A percentile compares a stretch with the other conserved stretches of the same genome.
Evolutionary conservation across 30 jellyfish, hydroid and myxozoan genomes (phyloP).

Genomic region (Mastigias papua): DNA sequence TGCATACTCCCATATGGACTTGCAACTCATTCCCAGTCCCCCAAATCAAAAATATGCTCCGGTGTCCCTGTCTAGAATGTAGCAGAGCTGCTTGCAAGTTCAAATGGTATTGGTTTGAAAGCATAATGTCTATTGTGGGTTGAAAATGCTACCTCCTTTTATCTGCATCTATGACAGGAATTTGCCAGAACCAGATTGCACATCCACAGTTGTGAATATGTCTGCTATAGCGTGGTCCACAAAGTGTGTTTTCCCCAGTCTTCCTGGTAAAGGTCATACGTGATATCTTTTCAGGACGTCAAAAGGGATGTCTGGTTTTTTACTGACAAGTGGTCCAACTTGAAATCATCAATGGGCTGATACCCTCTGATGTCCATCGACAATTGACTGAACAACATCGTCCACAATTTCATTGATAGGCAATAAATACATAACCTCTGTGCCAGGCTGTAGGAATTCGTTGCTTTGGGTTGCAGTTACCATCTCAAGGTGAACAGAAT

Average conservation of each 20-base stretch:
- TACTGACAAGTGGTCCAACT: conserved; percentile 33
- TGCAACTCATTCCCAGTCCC: too few relatives aligned
- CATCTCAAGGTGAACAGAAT: conserved; percentile 64
- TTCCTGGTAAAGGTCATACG: conserved; percentile 46
- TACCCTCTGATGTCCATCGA: conserved; percentile 40
- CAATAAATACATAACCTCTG: conserved; percentile 61
- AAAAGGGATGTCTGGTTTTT: conserved; percentile 58
- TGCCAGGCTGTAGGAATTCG: conserved; percentile 71
- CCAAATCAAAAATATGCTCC: too few relatives aligned
- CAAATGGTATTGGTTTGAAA: conserved; percentile 34
- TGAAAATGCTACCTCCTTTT: too few relatives aligned
- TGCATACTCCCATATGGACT: too few relatives aligned
- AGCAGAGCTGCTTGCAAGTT: conserved; percentile 44
- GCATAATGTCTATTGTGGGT: too few relatives aligned
- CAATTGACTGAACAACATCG: conserved; percentile 15
- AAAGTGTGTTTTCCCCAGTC: conserved; percentile 56
- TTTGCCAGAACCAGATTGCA: conserved; percentile 56
- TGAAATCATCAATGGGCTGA: conserved; percentile 47
- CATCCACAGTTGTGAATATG: conserved; percentile 39
- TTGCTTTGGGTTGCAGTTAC: conserved; percentile 59
- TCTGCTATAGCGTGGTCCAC: conserved; percentile 39
- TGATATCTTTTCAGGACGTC: conserved; percentile 42
- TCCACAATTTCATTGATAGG: conserved; percentile 46
- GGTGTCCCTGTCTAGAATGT: conserved; percentile 64
- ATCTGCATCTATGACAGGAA: conserved; percentile 5